Base-by-base conservation (phyloP, 2,888 invertebrate species). In the Pyrochroa serraticornis region DNA sequence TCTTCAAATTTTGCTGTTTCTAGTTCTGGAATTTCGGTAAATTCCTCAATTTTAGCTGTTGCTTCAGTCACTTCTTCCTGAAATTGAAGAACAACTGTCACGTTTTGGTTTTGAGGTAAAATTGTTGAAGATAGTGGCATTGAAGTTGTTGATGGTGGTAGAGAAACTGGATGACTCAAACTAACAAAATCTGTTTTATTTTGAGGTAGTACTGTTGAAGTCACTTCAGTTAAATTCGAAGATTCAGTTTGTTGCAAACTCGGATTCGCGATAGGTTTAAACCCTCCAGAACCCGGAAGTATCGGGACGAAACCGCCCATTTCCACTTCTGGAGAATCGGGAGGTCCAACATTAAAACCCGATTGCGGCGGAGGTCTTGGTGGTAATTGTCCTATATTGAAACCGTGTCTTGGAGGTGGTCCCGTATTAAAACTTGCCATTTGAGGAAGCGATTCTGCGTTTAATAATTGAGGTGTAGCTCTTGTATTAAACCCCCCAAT, bases 251-350 rank as follows among this genome's bases (percentile, higher is more conserved):
- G 52, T 31, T 57, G 64, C 41, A 65, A 51, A 22, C 50, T 79
- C 72, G 80, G 84, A 73, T 82, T 84, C 72, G 73, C 74, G 12
- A 88, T 87, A 0, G 92, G 92, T 72, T 83, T 84, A 70, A 92
- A 92, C 6, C 92, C 92, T 34, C 90, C 87, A 58, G 85, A 81
- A 45, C 86, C 86, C 1, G 92, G 91, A 10, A 91, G 74, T 69
- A 91, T 83, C 9, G 93, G 93, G 8, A 87, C 81, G 73, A 93
- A 93, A 1, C 92, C 92, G 9, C 91, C 91, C 12, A 85, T 85
- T 78, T 91, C 87, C 48, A 90, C 84, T 71, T 86, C 84, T 0
- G 88, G 88, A 48, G 82, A 77, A 35, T 84, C 84, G 1, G 79
- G 79, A 6, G 47, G 50, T 13, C 22, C 33, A 10, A 47, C 14